Evolutionary conservation across 2,113 vertebrate genomes (phyloP), one percentile per base, ranked within the genome.

Genomic region (Malaclemys terrapin): DNA sequence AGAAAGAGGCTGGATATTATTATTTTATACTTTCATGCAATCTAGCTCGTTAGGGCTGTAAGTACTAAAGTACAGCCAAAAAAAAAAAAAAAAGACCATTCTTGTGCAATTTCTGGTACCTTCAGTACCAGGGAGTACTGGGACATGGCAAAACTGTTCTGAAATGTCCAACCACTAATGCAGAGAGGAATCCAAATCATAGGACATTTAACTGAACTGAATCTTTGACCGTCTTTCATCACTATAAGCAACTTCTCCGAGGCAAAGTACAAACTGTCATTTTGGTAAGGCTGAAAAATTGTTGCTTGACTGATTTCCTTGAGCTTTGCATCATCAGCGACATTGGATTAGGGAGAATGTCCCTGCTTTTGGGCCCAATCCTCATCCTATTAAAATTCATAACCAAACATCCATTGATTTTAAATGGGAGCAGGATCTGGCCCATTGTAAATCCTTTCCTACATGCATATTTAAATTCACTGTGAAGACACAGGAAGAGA

Each of bases 311-410:
- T 78, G 75, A 47, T 22, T 78, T 78, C 5, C n/a, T n/a, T 0
- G 17, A 57, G 45, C 2, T 4, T 6, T 2, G 0, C 5, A n/a
- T 42, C 38, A 12, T 22, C 35, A 25, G 19, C 54, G 2, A 31
- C 42, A 65, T 8, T 29, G 11, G 38, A 11, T 19, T 38, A 38
- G 56, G 9, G 59, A 85, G 45, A 59, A 24, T 1, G n/a, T 38
- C 17, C 53, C 25, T 35, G 9, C 49, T 69, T 79, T 47, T 56
- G 78, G 78, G 45, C 6, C 16, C 38, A 10, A 2, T 12, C 42
- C 16, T 65, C 6, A 45, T 11, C 22, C 76, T 83, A 10, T 59
- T 47, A 27, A 9, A 6, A 47, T 65, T 75, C n/a, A 5, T 3
- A 29, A 85, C 42, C 82, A 35, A 17, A 24, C 20, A 53, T 13